These are phyloP conservation scores for Peromyscus melanophrys DNA, from an alignment of 2,797 vertebrate genomes.

Conservation along the genomic window DNA sequence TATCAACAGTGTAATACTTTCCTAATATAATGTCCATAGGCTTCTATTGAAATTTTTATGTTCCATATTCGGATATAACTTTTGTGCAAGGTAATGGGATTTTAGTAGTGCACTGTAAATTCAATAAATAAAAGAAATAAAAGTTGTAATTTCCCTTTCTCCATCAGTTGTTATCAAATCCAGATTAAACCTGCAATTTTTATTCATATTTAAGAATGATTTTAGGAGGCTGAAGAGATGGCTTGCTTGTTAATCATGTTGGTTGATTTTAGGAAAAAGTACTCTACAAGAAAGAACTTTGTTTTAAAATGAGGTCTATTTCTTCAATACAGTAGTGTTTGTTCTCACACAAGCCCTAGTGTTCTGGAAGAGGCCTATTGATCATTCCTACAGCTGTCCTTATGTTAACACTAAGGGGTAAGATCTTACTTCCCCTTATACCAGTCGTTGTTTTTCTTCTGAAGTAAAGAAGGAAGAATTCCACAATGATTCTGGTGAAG, in stretches of 20 bases:
- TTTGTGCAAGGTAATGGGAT: background rate
- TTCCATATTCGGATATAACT: background rate
- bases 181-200: background rate
- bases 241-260: background rate
- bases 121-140: background rate
- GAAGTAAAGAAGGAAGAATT: too few relatives aligned
- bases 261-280: too few relatives aligned
- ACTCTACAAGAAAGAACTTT: too few relatives aligned
- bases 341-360: too few relatives aligned
- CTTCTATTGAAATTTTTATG: background rate
- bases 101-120: background rate
- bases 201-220: background rate
- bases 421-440: too few relatives aligned
- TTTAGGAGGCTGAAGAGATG: background rate
- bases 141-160: background rate
- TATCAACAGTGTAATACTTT: slow-evolving; percentile 25
- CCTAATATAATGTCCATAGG: background rate
- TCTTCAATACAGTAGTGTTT: too few relatives aligned
- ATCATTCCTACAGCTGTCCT: too few relatives aligned
- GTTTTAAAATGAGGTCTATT: too few relatives aligned
- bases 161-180: background rate
- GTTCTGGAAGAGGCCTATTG: too few relatives aligned
- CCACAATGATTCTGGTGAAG: too few relatives aligned
- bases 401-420: too few relatives aligned
- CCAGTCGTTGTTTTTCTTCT: too few relatives aligned